Conservation (phyloP, 2,888 invertebrate species). For the Phaonia tiefii region DNA sequence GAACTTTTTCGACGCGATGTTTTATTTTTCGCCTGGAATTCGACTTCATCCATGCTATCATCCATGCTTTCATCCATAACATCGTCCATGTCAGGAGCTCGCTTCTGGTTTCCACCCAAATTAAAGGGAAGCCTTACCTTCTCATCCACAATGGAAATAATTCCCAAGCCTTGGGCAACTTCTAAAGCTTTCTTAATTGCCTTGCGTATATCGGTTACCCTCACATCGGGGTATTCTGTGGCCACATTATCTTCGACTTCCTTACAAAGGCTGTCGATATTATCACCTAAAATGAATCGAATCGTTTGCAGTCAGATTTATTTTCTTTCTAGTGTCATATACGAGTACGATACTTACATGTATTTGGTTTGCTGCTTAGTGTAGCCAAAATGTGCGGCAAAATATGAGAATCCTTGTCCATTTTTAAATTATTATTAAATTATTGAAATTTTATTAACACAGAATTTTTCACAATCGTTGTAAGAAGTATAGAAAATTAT, state of each 20-base stretch:
- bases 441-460: no score
- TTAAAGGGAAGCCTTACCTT: constrained; percentile 62
- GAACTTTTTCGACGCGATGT: background rate
- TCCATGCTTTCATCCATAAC: background rate
- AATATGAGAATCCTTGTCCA: constrained; percentile 59
- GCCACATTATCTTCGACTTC: constrained; percentile 57
- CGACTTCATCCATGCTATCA: background rate
- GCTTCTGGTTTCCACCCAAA: constrained; percentile 40
- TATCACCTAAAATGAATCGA: constrained; percentile 65
- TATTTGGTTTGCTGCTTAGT: constrained; percentile 59
- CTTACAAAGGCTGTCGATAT: constrained; percentile 64
- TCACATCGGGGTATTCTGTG: constrained; percentile 22
- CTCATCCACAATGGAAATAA: constrained; percentile 59
- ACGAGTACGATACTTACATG: no score
- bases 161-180: constrained; percentile 64
- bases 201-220: constrained; percentile 36
- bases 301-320: background rate
- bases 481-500: no score
- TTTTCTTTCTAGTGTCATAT: no score
- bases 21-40: background rate
- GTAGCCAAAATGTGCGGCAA: constrained; percentile 64
- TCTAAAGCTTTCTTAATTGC: constrained; percentile 58
- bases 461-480: no score
- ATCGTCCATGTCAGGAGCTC: background rate
- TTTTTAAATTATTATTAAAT: constrained; percentile 49